Conservation (phyloP, 1,140 invertebrate species). For the Pteromalus puparum region DNA sequence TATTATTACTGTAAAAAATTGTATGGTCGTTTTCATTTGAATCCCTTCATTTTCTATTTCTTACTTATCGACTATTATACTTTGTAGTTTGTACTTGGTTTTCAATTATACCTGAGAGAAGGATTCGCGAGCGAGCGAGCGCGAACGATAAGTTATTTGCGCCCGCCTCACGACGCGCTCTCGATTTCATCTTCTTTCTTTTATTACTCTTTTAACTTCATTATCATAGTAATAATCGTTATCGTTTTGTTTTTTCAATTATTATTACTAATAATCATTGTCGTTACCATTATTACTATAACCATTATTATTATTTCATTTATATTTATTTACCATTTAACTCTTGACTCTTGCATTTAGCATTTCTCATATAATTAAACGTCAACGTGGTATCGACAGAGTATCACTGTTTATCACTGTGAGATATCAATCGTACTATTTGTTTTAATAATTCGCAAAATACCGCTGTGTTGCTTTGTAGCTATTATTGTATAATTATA, state of each 20-base stretch:
- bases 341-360: slow-evolving; percentile 46
- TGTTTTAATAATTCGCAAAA: slow-evolving; percentile 50
- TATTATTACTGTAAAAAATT: slow-evolving; percentile 52
- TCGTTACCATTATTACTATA: slow-evolving; percentile 44
- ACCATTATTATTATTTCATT: slow-evolving; percentile 33
- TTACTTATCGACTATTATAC: slow-evolving; percentile 73
- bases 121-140: slow-evolving; percentile 54
- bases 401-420: slow-evolving; percentile 55
- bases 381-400: slow-evolving; percentile 48
- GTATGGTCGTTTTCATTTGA: slow-evolving; percentile 25
- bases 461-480: slow-evolving; percentile 50
- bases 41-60: slow-evolving; percentile 29
- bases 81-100: slow-evolving; percentile 75
- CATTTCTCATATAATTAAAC: slow-evolving; percentile 46
- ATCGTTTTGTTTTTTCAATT: slow-evolving; percentile 34
- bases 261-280: slow-evolving; percentile 38
- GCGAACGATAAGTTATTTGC: slow-evolving; percentile 32
- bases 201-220: slow-evolving; percentile 35
- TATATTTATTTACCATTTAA: slow-evolving; percentile 45
- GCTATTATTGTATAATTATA: slow-evolving; percentile 41
- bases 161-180: slow-evolving; percentile 29
- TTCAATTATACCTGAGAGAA: slow-evolving; percentile 70
- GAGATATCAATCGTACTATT: slow-evolving; percentile 52
- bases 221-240: slow-evolving; percentile 46
- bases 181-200: slow-evolving; percentile 50